These are phyloP conservation scores for Hemicentrotus pulcherrimus DNA, from an alignment of 35 echinoderm and acorn worm genomes.

Conservation along the genomic window DNA sequence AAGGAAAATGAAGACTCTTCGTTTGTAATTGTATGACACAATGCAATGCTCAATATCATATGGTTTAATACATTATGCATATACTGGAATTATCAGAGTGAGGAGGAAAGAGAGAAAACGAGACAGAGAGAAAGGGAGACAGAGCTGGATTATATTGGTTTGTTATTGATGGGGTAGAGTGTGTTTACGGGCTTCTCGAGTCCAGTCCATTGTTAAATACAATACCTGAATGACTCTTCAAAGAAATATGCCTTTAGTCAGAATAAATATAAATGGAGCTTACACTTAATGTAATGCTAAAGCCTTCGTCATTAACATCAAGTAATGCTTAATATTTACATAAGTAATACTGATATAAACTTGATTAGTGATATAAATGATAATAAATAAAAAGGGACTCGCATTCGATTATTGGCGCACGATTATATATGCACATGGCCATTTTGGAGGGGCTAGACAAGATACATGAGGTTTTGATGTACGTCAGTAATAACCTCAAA, in stretches of 20 bases:
- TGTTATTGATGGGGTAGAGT: neutral
- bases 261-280: neutral
- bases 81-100: neutral
- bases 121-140: neutral
- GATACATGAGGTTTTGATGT: too few species aligned
- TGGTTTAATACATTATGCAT: conserved; percentile 48
- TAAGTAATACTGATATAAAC: too few species aligned
- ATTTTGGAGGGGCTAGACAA: too few species aligned
- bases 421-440: too few species aligned
- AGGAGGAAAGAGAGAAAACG: neutral
- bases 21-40: conserved; percentile 23
- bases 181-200: neutral
- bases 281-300: too few species aligned
- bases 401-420: too few species aligned
- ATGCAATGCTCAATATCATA: conserved; percentile 26
- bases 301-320: too few species aligned
- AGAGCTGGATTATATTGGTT: conserved; percentile 1
- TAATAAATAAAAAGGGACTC: too few species aligned
- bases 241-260: neutral
- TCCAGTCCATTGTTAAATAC: neutral
- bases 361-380: too few species aligned
- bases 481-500: too few species aligned
- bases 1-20: neutral
- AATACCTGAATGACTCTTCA: neutral
- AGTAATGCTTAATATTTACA: too few species aligned